A percentile compares a stretch with the other conserved stretches of the same genome.
phyloP scores from a whole-genome alignment of 2,888 invertebrate species.

The Nymphalis c-album region DNA sequence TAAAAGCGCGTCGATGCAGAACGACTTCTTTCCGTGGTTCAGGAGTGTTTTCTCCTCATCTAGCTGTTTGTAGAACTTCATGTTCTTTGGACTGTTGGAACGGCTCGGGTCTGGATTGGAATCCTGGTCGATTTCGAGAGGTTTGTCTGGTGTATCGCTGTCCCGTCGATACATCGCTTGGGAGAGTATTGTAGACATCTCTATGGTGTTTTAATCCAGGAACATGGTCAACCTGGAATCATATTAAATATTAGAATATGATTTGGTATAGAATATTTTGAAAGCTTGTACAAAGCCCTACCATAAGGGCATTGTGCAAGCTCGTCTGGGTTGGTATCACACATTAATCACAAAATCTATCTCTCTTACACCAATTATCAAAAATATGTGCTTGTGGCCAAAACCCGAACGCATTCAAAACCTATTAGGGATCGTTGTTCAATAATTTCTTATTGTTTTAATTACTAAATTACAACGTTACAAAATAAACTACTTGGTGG shows the following conservation, averaged over 20 bases:
- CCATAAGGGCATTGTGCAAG: no score
- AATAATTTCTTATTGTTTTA: no score
- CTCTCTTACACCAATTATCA: no score
- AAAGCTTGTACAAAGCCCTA: no score
- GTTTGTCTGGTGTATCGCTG: constrained; percentile 57
- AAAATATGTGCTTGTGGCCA: no score
- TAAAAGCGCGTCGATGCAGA: constrained; percentile 94
- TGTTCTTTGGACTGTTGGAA: constrained; percentile 69
- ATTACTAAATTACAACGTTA: no score
- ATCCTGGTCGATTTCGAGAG: constrained; percentile 67
- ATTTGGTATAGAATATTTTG: no score
- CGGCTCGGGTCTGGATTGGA: constrained; percentile 59
- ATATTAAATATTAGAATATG: not conserved
- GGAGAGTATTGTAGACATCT: constrained; percentile 55
- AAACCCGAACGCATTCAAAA: no score
- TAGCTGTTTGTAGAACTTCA: constrained; percentile 60
- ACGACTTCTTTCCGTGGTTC: constrained; percentile 85
- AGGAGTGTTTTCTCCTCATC: constrained; percentile 69
- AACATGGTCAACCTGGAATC: constrained; percentile 40
- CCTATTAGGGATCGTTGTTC: no score
- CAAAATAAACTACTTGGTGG: no score
- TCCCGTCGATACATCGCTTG: constrained; percentile 61
- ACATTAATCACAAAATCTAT: no score
- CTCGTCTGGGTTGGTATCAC: no score
- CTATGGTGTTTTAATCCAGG: constrained; percentile 8